A percentile compares a stretch with the other conserved stretches of the same genome.
These are phyloP conservation scores for Pygoscelis antarcticus DNA, from an alignment of 2,113 vertebrate genomes.

Conservation along the genomic window DNA sequence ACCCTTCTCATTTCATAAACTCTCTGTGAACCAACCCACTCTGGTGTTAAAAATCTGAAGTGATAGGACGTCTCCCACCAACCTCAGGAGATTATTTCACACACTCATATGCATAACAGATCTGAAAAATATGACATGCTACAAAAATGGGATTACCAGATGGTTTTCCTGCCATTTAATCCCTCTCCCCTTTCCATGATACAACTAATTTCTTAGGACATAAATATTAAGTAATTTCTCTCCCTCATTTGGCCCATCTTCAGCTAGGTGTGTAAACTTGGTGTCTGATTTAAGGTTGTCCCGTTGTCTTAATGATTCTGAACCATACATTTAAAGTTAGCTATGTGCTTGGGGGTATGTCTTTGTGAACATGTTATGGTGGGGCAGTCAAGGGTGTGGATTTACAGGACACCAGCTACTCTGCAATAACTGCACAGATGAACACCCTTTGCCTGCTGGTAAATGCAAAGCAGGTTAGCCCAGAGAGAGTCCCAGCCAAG, in stretches of 20 bases:
- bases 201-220: not conserved
- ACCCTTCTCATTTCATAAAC: not conserved
- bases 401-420: conserved; percentile 6
- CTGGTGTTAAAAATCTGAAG: not conserved
- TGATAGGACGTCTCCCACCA: not conserved
- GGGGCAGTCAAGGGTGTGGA: conserved; percentile 39
- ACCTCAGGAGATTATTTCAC: not conserved
- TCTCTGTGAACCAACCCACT: not conserved
- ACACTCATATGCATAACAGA: not conserved
- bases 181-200: not conserved
- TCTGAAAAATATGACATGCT: not conserved
- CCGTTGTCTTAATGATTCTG: not conserved
- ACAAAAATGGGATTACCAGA: not conserved
- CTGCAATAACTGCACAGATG: not conserved
- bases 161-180: not conserved
- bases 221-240: not conserved
- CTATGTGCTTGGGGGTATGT: not conserved
- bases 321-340: conserved; percentile 18
- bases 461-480: not conserved
- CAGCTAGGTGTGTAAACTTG: not conserved
- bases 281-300: not conserved
- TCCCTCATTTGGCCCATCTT: not conserved
- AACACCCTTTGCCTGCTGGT: not conserved
- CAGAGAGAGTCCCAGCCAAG: not conserved
- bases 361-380: not conserved